Base-by-base conservation (phyloP, 2,113 vertebrate genomes). In the Sakesphorus luctuosus region DNA sequence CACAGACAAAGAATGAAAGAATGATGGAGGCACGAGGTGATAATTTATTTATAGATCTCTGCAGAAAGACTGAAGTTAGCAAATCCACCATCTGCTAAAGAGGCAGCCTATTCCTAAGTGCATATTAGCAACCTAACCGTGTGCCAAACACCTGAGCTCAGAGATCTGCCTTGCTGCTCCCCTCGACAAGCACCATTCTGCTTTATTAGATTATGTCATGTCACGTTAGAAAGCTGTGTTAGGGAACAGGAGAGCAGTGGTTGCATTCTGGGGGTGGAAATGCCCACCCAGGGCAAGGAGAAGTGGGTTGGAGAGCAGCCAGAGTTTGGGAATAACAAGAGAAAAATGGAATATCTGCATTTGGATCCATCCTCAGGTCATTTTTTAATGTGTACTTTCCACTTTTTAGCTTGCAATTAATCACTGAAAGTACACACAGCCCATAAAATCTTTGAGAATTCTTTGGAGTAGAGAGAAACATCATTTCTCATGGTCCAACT, bases 41-140 rank as follows among this genome's bases (percentile, higher is more conserved):
- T 97, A 95, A 97, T 95, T 96, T 97, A 97, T 97, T 97, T 97
- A 96, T 92, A 94, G 93, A 90, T 66, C 94, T 96, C 94, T 29
- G 76, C 83, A 96, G 91, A 97, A 97, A 89, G 68, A 90, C 89
- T 81, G 94, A 89, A 94, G 90, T 83, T 97, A 94, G 87, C 87
- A 79, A 95, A 84, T 92, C 90, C 33, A 69, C 96, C 96, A 92
- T 97, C 96, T 97, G 96, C 94, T 96, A 97, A 96, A 97, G 84
- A 97, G 72, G 53, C 67, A n/a, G 71, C 78, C 46, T 58, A 75
- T 95, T 97, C 94, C 95, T 96, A 76, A 91, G 63, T 93, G 90
- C 88, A 86, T 97, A 97, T 97, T 96, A 97, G 62, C 81, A 79
- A 84, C 79, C 87, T 67, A 95, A 88, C 90, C 84, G 69, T 76